A percentile compares a stretch with the other conserved stretches of the same genome.
phyloP scores from a whole-genome alignment of 2,888 invertebrate genomes.

The Scaeva pyrastri region DNA sequence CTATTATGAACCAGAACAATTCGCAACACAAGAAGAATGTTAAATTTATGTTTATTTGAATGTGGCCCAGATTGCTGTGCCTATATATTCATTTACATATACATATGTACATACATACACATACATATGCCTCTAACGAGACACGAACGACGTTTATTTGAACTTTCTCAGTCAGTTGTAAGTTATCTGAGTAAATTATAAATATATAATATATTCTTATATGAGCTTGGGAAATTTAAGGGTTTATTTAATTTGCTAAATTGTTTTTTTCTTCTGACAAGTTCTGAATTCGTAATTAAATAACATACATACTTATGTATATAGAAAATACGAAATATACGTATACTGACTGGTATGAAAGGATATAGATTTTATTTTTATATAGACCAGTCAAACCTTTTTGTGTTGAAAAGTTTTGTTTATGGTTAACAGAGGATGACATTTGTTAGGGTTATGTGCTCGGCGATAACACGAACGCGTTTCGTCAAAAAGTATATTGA shows the following conservation, averaged over 20 bases:
- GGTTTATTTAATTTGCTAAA: not conserved
- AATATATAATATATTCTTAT: not conserved
- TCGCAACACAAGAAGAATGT: constrained; percentile 20
- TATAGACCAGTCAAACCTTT: too few species aligned
- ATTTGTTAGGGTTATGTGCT: too few species aligned
- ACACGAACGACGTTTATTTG: not conserved
- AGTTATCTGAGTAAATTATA: not conserved
- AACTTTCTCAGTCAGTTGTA: not conserved
- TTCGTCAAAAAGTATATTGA: too few species aligned
- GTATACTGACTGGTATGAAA: too few species aligned
- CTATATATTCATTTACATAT: not conserved
- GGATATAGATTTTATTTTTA: too few species aligned
- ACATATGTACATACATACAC: too few species aligned
- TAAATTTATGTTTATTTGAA: constrained; percentile 28
- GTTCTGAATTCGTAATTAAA: not conserved
- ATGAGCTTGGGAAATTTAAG: not conserved
- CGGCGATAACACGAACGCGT: too few species aligned
- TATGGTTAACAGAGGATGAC: too few species aligned
- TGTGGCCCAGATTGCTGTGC: constrained; percentile 23
- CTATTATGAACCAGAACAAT: constrained; percentile 11
- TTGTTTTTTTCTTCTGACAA: constrained; percentile 3
- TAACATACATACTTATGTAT: not conserved
- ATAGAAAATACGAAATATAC: too few species aligned
- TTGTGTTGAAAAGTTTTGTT: too few species aligned
- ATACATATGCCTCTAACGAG: not conserved